These are phyloP conservation scores for Ennomos erosarius DNA, from an alignment of 2,888 invertebrate species.

Conservation along the genomic window DNA sequence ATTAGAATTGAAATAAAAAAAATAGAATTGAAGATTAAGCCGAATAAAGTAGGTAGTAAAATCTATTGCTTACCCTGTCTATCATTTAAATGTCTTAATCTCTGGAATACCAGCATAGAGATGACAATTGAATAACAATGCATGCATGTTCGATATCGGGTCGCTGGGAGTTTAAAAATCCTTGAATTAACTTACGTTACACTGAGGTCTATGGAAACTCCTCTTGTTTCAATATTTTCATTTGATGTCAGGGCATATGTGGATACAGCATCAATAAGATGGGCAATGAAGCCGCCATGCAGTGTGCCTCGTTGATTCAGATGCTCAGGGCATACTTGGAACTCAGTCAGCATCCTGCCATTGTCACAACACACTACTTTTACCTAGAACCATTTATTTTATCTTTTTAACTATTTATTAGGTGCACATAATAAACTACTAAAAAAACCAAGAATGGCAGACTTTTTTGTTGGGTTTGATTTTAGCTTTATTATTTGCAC, in stretches of 20 bases:
- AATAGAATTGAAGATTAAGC: no score
- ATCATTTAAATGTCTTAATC: no score
- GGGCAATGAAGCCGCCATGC: conserved; percentile 95
- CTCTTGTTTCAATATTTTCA: conserved; percentile 85
- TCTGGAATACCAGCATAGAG: no score
- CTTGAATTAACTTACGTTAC: conserved; percentile 88
- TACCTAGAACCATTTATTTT: conserved; percentile 52
- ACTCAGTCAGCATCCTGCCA: conserved; percentile 90
- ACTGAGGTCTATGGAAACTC: conserved; percentile 93
- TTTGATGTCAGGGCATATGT: conserved; percentile 91
- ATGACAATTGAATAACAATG: no score
- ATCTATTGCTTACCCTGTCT: no score
- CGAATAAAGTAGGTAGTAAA: no score
- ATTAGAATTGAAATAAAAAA: no score
- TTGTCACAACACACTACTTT: conserved; percentile 84
- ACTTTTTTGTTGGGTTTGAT: no score
- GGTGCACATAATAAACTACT: not conserved
- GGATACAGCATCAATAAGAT: conserved; percentile 89
- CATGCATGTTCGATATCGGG: no score
- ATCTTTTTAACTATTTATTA: not conserved
- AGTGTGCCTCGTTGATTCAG: conserved; percentile 90
- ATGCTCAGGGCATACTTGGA: conserved; percentile 90
- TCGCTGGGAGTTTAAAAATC: no score
- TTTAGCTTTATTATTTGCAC: no score
- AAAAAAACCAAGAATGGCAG: not conserved